Evolutionary conservation across 2,888 invertebrate genomes (phyloP), one percentile per base, ranked within the genome.

Genomic region (Lithophane ornitopus): DNA sequence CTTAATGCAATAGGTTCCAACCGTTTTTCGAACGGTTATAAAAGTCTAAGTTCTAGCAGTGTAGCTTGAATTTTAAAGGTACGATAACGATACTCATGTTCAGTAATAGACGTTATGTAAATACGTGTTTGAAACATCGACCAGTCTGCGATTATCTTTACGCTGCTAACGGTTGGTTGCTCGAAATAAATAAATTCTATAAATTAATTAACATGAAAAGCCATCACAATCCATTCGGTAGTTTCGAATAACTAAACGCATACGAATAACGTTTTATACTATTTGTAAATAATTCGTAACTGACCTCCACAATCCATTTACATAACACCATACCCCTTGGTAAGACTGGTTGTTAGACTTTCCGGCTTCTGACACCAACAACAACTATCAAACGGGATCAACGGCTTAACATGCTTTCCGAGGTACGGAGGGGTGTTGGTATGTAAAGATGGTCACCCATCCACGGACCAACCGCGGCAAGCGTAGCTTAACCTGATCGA

Each of bases 121-220:
- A 59, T 65, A 71, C 49, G 22, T 39, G 34, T 65, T 14, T 79
- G 52, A 80, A 80, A 65, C 52, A 78, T 78, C 80, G 80, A 80
- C 6, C 78, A 52, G 26, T 65, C 44, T 59, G 26, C 28, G 59
- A 72, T 72, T 65, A 80, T 39, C 65, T 80, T 26, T 34, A 58
- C 41, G 22, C n/a, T 34, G 34, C 34, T 34, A 34, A 34, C 34
- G 34, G 34, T 34, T 34, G 34, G 34, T 34, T 34, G 3, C 34
- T 34, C 49, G 4, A 16, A 58, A 28, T 28, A 16, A 58, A 28
- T 28, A 28, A 28, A 28, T 16, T 62, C 14, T 62, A 22, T 39
- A 14, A 39, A 34, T 34, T 34, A 22, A 34, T 61, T 61, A 61
- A 3, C 3, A 9, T 16, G n/a, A 41, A 41, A 41, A 46, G 46